Evolutionary conservation across 2,888 invertebrate genomes (phyloP).

Genomic region (Drosophila ochracea): DNA sequence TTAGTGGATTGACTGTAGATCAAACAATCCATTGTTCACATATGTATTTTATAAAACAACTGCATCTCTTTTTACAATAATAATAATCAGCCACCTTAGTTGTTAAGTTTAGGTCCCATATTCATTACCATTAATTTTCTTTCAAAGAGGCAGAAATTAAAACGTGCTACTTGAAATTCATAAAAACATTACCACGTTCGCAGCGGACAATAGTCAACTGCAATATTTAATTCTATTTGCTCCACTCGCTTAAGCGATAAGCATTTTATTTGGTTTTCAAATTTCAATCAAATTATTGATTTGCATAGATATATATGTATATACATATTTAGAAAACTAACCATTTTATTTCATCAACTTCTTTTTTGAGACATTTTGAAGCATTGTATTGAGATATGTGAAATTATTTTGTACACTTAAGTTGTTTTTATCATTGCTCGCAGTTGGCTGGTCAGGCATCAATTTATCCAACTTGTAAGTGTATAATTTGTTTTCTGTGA

Average conservation of each 20-base stretch:
- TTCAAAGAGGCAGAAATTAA: not conserved
- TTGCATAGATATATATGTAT: not conserved
- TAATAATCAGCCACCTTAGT: conserved; percentile 37
- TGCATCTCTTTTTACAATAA: conserved; percentile 26
- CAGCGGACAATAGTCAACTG: conserved; percentile 29
- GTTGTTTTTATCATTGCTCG: conserved; percentile 18
- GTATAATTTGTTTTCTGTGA: conserved; percentile 77
- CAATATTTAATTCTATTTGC: conserved; percentile 14
- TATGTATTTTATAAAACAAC: conserved; percentile 34
- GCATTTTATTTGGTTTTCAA: conserved; percentile 5
- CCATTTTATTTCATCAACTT: not conserved
- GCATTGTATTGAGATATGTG: not conserved
- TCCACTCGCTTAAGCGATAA: not conserved
- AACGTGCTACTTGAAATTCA: conserved; percentile 1
- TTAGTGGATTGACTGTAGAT: conserved; percentile 62
- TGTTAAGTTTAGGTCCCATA: conserved; percentile 29
- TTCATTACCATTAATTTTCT: not conserved
- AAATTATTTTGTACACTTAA: not conserved
- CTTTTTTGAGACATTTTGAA: not conserved
- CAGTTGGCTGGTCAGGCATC: conserved; percentile 37
- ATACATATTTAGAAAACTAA: not conserved
- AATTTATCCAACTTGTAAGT: conserved; percentile 39
- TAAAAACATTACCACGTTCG: conserved; percentile 1
- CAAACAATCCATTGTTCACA: conserved; percentile 16
- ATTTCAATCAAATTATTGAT: not conserved